Evolutionary conservation across 2,113 vertebrate genomes (phyloP).

Genomic region (Isichthys henryi): DNA sequence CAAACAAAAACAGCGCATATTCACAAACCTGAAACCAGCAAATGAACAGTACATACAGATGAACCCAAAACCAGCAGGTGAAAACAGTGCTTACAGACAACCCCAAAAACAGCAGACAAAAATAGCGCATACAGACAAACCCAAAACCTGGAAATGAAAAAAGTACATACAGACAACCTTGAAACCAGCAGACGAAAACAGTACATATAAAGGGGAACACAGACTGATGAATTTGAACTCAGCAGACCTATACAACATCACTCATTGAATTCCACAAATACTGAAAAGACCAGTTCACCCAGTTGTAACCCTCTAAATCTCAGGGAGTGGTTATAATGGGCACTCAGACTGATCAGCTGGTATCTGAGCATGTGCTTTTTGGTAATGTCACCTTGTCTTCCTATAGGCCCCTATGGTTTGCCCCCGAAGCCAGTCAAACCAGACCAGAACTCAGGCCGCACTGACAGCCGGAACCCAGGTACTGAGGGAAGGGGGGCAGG

Average conservation of each 20-base stretch:
- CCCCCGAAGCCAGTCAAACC: slow-evolving; percentile 56
- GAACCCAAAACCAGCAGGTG: neutral
- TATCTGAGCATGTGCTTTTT: neutral
- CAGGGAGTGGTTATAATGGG: neutral
- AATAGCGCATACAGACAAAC: neutral
- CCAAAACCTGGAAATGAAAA: neutral
- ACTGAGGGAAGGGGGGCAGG: slow-evolving; percentile 16
- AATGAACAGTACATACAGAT: neutral
- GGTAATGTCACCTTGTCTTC: neutral
- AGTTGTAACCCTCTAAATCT: neutral
- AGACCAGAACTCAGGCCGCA: slow-evolving; percentile 54
- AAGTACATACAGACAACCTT: neutral
- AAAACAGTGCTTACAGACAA: neutral
- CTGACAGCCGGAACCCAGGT: slow-evolving; percentile 63
- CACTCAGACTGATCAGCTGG: neutral
- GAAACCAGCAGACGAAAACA: neutral
- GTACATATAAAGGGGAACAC: neutral
- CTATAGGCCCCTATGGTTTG: slow-evolving; percentile 59
- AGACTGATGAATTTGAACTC: neutral
- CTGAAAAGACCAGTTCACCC: neutral
- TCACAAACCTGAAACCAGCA: neutral
- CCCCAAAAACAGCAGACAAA: neutral
- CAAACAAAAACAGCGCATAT: neutral
- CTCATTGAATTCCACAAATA: neutral
- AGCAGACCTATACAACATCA: neutral